Conservation (phyloP, 2,113 vertebrate genomes). For the Delphinapterus leucas region DNA sequence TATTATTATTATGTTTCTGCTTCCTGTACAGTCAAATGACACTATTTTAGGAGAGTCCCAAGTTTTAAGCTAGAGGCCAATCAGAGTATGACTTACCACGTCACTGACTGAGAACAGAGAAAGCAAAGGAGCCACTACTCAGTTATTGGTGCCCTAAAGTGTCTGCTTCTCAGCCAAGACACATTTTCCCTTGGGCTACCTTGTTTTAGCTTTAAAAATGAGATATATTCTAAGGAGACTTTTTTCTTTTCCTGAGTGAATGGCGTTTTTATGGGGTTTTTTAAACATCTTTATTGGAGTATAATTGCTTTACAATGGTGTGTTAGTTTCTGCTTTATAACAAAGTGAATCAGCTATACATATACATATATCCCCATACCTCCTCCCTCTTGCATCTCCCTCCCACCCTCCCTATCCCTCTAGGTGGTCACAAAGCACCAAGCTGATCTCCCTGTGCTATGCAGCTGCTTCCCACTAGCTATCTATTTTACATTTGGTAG, state of each 20-base stretch:
- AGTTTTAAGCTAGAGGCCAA: background rate
- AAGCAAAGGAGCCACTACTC: background rate
- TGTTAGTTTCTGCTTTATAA: no score
- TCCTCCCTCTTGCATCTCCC: no score
- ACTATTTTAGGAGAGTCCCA: background rate
- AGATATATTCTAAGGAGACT: background rate
- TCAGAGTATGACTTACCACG: background rate
- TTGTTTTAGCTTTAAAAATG: background rate
- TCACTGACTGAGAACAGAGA: background rate
- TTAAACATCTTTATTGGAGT: no score
- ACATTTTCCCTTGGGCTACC: background rate
- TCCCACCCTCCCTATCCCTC: no score
- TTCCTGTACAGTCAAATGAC: background rate
- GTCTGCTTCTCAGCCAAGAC: background rate
- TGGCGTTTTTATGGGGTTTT: no score
- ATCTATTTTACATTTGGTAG: no score
- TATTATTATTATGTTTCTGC: background rate
- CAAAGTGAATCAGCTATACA: no score
- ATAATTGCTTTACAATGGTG: no score
- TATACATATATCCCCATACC: no score
- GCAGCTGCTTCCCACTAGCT: no score
- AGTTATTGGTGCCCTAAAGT: background rate
- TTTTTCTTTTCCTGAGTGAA: background rate
- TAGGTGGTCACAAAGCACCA: no score
- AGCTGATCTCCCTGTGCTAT: no score